phyloP scores from a whole-genome alignment of 2,113 vertebrate species.

The Apteryx owenii region DNA sequence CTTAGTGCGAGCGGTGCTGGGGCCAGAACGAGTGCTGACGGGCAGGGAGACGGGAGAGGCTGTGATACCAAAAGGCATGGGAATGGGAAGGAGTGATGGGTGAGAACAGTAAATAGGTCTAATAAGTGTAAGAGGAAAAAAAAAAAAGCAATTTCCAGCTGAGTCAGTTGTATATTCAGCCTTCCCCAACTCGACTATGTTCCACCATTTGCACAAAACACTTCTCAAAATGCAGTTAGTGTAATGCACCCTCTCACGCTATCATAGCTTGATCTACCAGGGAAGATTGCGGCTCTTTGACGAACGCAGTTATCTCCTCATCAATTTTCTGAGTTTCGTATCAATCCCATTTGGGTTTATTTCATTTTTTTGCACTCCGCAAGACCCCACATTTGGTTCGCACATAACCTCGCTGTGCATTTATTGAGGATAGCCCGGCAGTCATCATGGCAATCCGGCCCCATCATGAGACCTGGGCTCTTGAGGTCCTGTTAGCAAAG shows the following conservation, averaged over 20 bases:
- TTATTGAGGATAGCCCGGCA: not conserved
- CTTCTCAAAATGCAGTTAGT: not conserved
- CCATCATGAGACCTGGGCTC: not conserved
- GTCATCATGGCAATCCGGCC: slow-evolving; percentile 32
- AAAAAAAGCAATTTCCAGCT: not conserved
- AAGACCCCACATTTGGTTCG: not conserved
- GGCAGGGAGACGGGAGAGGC: not conserved
- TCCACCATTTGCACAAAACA: not conserved
- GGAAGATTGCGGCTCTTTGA: not conserved
- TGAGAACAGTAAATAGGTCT: not conserved
- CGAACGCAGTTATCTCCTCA: not conserved
- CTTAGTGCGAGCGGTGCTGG: not conserved
- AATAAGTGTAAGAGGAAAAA: not conserved
- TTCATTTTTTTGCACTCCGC: not conserved
- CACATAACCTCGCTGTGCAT: not conserved
- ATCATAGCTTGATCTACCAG: not conserved
- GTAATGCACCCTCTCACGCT: not conserved
- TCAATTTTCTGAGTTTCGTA: not conserved
- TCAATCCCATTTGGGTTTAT: not conserved
- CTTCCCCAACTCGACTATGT: not conserved
- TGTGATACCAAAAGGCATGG: not conserved
- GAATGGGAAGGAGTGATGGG: not conserved
- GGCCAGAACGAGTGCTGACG: not conserved
- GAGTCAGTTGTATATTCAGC: not conserved
- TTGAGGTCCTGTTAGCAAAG: not conserved